A percentile compares a stretch with the other conserved stretches of the same genome.
These are phyloP conservation scores for Ennomos quercinarius DNA, from an alignment of 2,888 invertebrate species.

Conservation along the genomic window DNA sequence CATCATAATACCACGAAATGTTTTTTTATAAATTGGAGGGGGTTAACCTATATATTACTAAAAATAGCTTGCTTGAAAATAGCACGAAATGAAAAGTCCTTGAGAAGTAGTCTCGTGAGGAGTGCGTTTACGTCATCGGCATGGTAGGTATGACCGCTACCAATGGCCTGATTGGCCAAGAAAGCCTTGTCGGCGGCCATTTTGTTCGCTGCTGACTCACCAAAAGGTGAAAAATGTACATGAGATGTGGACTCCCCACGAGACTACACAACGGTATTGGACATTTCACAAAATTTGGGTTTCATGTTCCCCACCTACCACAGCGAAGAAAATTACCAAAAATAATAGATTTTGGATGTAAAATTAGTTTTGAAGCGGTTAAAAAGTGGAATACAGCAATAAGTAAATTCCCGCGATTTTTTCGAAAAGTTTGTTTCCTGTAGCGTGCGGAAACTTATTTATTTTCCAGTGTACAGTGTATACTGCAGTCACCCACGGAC, in stretches of 20 bases:
- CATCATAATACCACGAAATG: not conserved
- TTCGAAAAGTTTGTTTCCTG: slow-evolving; percentile 62
- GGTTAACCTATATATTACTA: slow-evolving; percentile 32
- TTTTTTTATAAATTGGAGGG: not conserved
- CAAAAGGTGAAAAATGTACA: slow-evolving; percentile 87
- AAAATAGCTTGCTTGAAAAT: slow-evolving; percentile 64
- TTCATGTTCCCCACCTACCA: slow-evolving; percentile 76
- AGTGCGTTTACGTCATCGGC: slow-evolving; percentile 78
- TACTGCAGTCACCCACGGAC: slow-evolving; percentile 52
- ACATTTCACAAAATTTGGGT: slow-evolving; percentile 86
- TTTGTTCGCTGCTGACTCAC: slow-evolving; percentile 87
- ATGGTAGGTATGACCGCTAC: slow-evolving; percentile 69
- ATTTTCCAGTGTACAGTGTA: slow-evolving; percentile 48
- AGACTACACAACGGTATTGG: slow-evolving; percentile 86
- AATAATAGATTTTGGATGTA: slow-evolving; percentile 54
- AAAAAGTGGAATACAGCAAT: slow-evolving; percentile 26
- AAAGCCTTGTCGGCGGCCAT: slow-evolving; percentile 87
- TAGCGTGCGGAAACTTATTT: slow-evolving; percentile 62
- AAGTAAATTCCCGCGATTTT: slow-evolving; percentile 56
- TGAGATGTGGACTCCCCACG: slow-evolving; percentile 84
- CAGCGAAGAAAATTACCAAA: slow-evolving; percentile 60
- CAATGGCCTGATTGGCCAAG: slow-evolving; percentile 75
- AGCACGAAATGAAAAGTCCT: slow-evolving; percentile 81
- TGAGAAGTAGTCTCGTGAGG: slow-evolving; percentile 83
- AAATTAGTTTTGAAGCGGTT: slow-evolving; percentile 36